A percentile compares a stretch with the other conserved stretches of the same genome.
Evolutionary conservation across 2,113 vertebrate genomes (phyloP).

Genomic region (Amphiprion percula): DNA sequence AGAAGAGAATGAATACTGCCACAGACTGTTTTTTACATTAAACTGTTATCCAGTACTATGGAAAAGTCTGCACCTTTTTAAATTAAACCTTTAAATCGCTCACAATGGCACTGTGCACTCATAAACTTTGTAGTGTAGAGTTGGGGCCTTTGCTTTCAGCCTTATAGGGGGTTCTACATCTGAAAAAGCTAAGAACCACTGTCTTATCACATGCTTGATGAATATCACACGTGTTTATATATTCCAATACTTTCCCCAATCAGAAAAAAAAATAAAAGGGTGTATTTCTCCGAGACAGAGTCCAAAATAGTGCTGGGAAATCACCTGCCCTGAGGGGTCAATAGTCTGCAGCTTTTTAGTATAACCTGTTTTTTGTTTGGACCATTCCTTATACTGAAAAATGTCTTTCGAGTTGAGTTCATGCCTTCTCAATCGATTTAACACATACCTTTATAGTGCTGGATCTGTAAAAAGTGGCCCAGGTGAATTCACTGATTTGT

Average conservation of each 20-base stretch:
- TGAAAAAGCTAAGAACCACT: no score
- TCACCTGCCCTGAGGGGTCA: slow-evolving; percentile 12
- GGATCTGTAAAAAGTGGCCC: neutral
- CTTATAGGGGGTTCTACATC: no score
- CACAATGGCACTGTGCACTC: neutral
- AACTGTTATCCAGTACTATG: neutral
- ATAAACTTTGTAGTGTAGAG: neutral
- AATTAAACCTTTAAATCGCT: neutral
- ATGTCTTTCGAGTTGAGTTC: neutral
- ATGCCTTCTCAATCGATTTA: neutral
- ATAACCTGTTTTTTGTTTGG: neutral
- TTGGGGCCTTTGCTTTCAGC: no score
- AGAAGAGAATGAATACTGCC: neutral
- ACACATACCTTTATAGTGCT: neutral
- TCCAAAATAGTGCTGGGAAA: slow-evolving; percentile 1
- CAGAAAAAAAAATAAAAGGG: no score
- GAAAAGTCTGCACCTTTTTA: neutral
- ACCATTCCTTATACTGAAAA: slow-evolving; percentile 7
- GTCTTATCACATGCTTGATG: no score
- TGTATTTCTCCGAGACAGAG: neutral
- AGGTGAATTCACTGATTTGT: neutral
- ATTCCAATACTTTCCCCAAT: no score
- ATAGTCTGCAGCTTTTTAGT: slow-evolving; percentile 30
- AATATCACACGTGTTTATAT: no score
- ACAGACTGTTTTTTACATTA: neutral